These are phyloP conservation scores for Chirona hameri DNA, from an alignment of 2,888 invertebrate species.

Conservation along the genomic window DNA sequence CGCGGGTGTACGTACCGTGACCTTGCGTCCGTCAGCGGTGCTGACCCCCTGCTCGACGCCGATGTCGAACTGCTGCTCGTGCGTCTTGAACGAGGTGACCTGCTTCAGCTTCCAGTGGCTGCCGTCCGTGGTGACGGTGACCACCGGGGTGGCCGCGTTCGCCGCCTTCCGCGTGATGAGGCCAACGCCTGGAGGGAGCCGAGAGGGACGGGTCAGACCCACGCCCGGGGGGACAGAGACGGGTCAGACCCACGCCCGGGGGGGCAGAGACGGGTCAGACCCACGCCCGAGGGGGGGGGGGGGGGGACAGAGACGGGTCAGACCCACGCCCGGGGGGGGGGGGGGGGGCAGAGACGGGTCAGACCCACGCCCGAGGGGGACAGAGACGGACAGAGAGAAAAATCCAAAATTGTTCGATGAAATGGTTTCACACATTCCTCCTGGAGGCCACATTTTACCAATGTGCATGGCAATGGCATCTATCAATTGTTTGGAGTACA, in stretches of 20 bases:
- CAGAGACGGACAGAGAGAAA: no score
- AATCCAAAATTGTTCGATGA: no score
- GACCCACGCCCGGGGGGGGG: background rate
- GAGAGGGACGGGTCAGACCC: background rate
- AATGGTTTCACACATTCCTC: no score
- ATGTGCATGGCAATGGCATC: no score
- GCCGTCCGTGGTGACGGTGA: conserved; percentile 67
- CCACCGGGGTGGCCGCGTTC: conserved; percentile 71
- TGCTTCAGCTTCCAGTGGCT: conserved; percentile 71
- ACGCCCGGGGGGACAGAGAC: background rate
- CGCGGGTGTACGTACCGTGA: background rate
- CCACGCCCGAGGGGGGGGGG: no score
- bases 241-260: no score
- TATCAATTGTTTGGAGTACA: no score
- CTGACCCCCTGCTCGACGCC: background rate
- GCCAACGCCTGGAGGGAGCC: conserved; percentile 67
- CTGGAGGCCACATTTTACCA: no score
- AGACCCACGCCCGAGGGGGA: no score
- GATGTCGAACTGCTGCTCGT: conserved; percentile 57
- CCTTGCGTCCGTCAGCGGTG: conserved; percentile 24
- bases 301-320: conserved; percentile 36
- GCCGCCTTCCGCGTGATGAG: conserved; percentile 83
- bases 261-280: no score
- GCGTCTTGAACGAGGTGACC: conserved; percentile 81
- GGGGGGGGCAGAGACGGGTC: background rate